Base-by-base conservation (phyloP, 2,888 invertebrate genomes). In the Pycnomerus fuliginosus region DNA sequence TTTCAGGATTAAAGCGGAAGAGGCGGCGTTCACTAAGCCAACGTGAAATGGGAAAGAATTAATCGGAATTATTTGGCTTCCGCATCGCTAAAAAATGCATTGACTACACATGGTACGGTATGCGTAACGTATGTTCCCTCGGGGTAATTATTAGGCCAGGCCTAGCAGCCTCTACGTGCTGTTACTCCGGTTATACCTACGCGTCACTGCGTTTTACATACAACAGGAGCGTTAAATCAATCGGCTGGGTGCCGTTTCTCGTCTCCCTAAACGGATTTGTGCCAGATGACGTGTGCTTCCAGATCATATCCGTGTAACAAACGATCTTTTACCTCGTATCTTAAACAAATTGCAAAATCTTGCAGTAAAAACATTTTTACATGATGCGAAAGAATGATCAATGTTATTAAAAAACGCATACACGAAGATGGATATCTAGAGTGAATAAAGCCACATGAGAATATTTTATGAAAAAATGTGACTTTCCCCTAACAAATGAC, bases 181-280 rank as follows among this genome's bases (percentile, higher is more conserved):
- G n/a, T n/a, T n/a, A n/a, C 16, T 13, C 29, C 13, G 27, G 38
- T 38, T 32, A 14, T 31, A n/a, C n/a, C 16, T 38, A 24, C 32
- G 37, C 38, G 32, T 23, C 44, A 33, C 28, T 44, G 37, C 25
- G 28, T 33, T 44, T 44, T 38, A 44, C 38, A 38, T 33, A 32
- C 44, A 38, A 34, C 36, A n/a, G n/a, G n/a, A n/a, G 33, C 25
- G 34, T 44, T 44, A 44, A 44, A 44, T 44, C 44, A 44, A 32
- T 38, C 30, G 38, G 14, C 14, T 25, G 25, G 20, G 12, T 22
- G 32, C 13, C 27, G 24, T 33, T 24, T 16, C 10, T 25, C 22
- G 7, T 16, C 16, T 25, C 32, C 30, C 38, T 13, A 38, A 33
- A 24, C 39, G 33, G 24, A 33, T 44, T 22, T 39, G 24, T 29